Conservation (phyloP, 2,113 vertebrate species). For the Gallinago paraguaiae region DNA sequence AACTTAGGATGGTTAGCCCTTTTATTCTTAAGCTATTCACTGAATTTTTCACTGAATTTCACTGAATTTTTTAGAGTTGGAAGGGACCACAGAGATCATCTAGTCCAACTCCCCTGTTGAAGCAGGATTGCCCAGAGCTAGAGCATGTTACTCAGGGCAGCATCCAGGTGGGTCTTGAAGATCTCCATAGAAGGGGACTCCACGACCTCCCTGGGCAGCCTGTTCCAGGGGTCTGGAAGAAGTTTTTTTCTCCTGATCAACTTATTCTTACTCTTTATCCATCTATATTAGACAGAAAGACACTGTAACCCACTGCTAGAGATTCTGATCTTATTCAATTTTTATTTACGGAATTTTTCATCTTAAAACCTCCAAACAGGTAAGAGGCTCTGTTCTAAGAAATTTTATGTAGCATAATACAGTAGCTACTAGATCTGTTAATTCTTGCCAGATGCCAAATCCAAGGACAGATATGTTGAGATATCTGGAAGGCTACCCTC, state of each 20-base stretch:
- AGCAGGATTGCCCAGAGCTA: too few relatives aligned
- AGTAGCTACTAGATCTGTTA: neutral
- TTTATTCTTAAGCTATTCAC: neutral
- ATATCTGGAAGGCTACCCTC: neutral
- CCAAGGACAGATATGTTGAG: neutral
- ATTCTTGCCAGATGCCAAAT: neutral
- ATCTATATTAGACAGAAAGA: neutral
- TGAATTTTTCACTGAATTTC: too few relatives aligned
- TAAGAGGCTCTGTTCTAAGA: neutral
- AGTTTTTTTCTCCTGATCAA: neutral
- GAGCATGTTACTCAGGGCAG: too few relatives aligned
- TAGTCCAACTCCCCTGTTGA: too few relatives aligned
- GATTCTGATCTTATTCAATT: neutral
- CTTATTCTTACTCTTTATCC: neutral
- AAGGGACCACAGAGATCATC: too few relatives aligned
- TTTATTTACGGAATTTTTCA: neutral
- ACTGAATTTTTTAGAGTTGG: too few relatives aligned
- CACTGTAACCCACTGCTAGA: neutral
- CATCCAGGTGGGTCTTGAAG: too few relatives aligned
- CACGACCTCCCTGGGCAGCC: too few relatives aligned
- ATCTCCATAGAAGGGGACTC: too few relatives aligned
- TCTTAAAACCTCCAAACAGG: neutral
- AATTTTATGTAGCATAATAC: neutral
- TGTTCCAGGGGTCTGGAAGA: too few relatives aligned
- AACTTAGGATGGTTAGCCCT: neutral